phyloP scores from a whole-genome alignment of 2,113 vertebrate genomes.

The Climacteris rufus region DNA sequence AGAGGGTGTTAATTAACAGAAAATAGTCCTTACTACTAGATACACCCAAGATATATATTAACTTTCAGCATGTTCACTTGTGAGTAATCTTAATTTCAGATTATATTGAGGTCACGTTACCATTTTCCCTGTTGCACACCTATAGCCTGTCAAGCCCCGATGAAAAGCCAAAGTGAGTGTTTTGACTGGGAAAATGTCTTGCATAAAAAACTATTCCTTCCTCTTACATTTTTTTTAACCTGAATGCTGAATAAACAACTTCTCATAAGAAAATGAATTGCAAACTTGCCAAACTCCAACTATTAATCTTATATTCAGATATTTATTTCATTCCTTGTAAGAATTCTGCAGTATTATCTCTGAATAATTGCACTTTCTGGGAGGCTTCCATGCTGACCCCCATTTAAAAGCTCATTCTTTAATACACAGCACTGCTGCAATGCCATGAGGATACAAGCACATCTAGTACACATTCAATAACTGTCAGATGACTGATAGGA shows the following conservation, averaged over 20 bases:
- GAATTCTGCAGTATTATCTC: constrained; percentile 44
- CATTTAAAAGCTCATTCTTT: constrained; percentile 49
- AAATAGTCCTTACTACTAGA: not conserved
- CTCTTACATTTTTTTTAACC: not conserved
- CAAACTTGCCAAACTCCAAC: constrained; percentile 37
- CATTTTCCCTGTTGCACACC: not conserved
- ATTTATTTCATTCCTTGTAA: constrained; percentile 53
- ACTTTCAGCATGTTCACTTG: not conserved
- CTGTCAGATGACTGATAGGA: constrained; percentile 2
- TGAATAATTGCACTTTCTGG: constrained; percentile 55
- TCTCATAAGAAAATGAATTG: not conserved
- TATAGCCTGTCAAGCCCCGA: not conserved
- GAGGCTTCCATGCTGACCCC: not conserved
- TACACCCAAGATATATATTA: not conserved
- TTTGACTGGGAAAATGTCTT: not conserved
- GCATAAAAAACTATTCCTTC: not conserved
- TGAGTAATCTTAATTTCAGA: not conserved
- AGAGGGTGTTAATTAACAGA: not conserved
- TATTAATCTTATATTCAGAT: constrained; percentile 65
- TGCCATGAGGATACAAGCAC: not conserved
- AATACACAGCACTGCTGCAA: not conserved
- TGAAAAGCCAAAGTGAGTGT: not conserved
- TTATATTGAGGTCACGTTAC: not conserved
- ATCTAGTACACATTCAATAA: constrained; percentile 16
- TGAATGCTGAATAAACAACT: constrained; percentile 45